Base-by-base conservation (phyloP, 2,113 vertebrate species). In the Pimephales promelas region DNA sequence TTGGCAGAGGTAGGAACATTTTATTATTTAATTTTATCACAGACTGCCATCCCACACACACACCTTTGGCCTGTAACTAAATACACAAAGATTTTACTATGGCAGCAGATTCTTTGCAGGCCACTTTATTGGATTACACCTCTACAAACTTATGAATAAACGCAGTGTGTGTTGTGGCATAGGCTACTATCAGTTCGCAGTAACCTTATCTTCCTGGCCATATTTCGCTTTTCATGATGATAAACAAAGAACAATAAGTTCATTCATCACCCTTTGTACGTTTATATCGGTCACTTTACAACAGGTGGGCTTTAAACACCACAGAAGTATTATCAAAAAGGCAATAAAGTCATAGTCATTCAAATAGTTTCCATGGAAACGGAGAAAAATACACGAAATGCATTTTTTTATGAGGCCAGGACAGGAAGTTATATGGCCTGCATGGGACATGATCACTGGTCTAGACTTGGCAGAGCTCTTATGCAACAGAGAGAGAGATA, bases 31-130 rank as follows among this genome's bases (percentile, higher is more conserved):
- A 43, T 59, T 78, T 61, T 59, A 79, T 79, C 43, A 64, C 24
- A 79, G 76, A 79, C 24, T 1, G 8, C 13, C 34, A 11, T 24
- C 66, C 16, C 36, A 20, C 36, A 40, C 74, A 22, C 5, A 28
- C 43, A 47, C 26, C 31, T 79, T 47, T 18, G 18, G 18, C 59
- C 24, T 79, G 59, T 66, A 79, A 79, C 78, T 66, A 79, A 49
- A 79, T 66, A 66, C 78, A 52, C 78, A 66, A 49, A 79, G 59
- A 79, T 66, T 66, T 79, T 22, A 62, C 59, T 79, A 28, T 79
- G 78, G 49, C 78, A 66, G 78, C 78, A 66, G 43, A 66, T 79
- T 52, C 59, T 66, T 45, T 9, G 5, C 78, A 66, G 78, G 78
- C 26, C 78, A 66, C 61, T 66, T 79, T 66, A 66, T 34, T 66